Base-by-base conservation (phyloP, 2,113 vertebrate species). In the Perca flavescens region DNA sequence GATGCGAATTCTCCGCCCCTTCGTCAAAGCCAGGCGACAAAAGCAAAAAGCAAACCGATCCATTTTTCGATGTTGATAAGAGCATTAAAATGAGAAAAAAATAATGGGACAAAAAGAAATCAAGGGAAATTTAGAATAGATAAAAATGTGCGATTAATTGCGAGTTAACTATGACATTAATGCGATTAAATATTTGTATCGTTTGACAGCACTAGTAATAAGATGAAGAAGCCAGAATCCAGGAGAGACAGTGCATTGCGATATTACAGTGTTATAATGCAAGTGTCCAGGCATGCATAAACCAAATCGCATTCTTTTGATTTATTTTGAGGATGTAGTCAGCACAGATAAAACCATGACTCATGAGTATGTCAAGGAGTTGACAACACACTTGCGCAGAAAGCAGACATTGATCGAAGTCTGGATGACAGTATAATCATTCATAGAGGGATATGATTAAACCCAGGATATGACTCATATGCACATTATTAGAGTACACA, bases 321-420 rank as follows among this genome's bases (percentile, higher is more conserved):
- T 25, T 74, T 54, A 50, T 22, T 31, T 36, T 58, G 57, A 22
- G 22, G 60, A 71, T 50, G 25, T 14, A 19, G 31, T 72, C 43
- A 66, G 28, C 16, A 57, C 25, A 47, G n/a, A 36, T 13, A 64
- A 7, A 28, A 56, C 17, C 4, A 4, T 49, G 21, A 70, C 43
- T 71, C 54, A 65, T 74, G 14, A 19, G 22, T 14, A 60, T n/a
- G 43, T 40, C 47, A 31, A 64, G 14, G n/a, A 52, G 17, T 40
- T 84, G 64, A 72, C 53, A 43, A 56, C 50, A 62, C 52, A 62
- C 61, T 43, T 70, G 46, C 19, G 1, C 58, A 53, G 16, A 47
- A 69, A 71, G 46, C 25, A 36, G 61, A 22, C 28, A 43, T 57
- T 50, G 61, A 80, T 74, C 22, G 9, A 77, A 81, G 61, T 40